Percentiles rank a stretch among this genome's conserved stretches.
phyloP scores from a whole-genome alignment of 2,113 vertebrate species.

The Brachypteracias leptosomus region DNA sequence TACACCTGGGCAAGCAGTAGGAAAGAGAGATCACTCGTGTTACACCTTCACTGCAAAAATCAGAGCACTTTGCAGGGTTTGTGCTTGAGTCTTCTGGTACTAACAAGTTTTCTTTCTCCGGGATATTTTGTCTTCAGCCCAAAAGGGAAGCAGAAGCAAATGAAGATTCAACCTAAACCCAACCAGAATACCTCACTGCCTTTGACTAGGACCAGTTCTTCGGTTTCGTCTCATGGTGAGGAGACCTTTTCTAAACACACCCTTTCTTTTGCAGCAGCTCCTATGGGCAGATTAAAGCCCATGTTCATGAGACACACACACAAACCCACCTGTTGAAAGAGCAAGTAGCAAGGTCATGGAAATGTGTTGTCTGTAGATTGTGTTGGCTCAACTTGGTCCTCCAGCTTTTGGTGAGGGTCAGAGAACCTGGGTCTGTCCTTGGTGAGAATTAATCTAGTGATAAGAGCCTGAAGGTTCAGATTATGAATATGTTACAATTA shows the following conservation, averaged over 20 bases:
- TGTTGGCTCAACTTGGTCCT: neutral
- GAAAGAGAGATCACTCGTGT: neutral
- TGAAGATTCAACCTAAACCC: conserved; percentile 82
- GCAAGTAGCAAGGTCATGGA: neutral
- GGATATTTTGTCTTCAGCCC: conserved; percentile 75
- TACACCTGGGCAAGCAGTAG: neutral
- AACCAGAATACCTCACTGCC: conserved; percentile 83
- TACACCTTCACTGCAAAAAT: neutral
- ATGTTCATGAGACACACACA: neutral
- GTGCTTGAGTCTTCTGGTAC: neutral
- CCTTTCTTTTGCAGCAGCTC: neutral
- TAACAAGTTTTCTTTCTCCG: neutral
- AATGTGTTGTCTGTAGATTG: neutral
- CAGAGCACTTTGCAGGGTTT: neutral
- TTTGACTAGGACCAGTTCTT: conserved; percentile 81
- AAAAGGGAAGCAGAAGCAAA: conserved; percentile 90
- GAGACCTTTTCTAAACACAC: neutral
- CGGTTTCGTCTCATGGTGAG: conserved; percentile 85
- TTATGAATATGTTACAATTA: neutral
- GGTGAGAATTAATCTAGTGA: neutral
- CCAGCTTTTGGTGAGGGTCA: neutral
- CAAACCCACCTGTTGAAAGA: neutral
- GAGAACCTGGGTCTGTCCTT: neutral
- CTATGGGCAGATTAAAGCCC: neutral
- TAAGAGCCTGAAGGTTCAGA: neutral